A percentile compares a stretch with the other conserved stretches of the same genome.
These are phyloP conservation scores for Tauraco hartlaubi DNA, from an alignment of 2,797 vertebrate genomes.

Conservation along the genomic window DNA sequence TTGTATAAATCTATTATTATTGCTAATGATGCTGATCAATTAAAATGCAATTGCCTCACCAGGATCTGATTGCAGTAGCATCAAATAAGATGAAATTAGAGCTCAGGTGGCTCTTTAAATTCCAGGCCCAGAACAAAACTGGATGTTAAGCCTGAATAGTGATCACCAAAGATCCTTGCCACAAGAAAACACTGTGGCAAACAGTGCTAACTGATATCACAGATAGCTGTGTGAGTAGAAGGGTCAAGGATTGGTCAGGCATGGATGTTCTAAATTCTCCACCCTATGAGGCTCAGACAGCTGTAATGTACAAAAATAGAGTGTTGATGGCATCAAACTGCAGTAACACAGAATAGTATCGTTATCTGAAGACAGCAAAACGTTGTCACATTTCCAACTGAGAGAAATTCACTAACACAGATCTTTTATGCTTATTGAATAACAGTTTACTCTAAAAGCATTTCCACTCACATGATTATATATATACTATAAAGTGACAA, in stretches of 20 bases:
- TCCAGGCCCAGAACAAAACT: neutral
- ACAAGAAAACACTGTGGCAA: neutral
- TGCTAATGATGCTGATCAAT: conserved; percentile 1
- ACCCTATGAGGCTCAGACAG: neutral
- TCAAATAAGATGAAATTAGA: neutral
- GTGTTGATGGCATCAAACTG: neutral
- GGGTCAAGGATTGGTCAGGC: neutral
- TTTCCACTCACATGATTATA: neutral
- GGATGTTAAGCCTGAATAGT: neutral
- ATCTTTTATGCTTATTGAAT: neutral
- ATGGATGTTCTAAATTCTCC: neutral
- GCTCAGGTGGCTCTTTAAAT: neutral
- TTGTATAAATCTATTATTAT: neutral
- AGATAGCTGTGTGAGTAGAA: neutral
- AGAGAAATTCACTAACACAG: neutral
- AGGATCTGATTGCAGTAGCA: neutral
- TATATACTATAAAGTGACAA: neutral
- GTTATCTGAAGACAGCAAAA: neutral
- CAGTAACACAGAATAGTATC: neutral
- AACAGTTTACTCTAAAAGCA: neutral
- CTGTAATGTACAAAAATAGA: neutral
- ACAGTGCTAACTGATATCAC: neutral
- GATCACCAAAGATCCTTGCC: neutral
- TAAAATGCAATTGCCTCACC: neutral
- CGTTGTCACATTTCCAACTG: neutral